A percentile compares a stretch with the other conserved stretches of the same genome.
phyloP scores from a whole-genome alignment of 2,888 invertebrate genomes.

The Drosophila peninsularis region DNA sequence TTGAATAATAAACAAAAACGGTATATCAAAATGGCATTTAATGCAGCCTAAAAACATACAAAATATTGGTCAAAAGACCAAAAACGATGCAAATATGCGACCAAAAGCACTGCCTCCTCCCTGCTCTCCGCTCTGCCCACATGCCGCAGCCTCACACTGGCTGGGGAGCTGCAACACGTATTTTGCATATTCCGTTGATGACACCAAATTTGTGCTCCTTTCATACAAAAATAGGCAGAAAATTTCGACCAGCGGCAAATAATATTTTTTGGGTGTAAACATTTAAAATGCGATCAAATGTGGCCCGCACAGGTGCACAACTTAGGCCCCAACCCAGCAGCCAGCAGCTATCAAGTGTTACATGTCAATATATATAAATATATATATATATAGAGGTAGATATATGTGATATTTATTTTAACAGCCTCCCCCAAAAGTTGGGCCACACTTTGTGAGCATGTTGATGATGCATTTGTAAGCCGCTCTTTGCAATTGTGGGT shows the following conservation, averaged over 20 bases:
- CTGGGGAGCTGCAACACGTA: conserved; percentile 8
- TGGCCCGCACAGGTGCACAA: conserved; percentile 2
- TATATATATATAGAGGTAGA: not conserved
- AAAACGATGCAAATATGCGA: conserved; percentile 18
- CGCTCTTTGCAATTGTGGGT: conserved; percentile 14
- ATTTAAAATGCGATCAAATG: conserved; percentile 63
- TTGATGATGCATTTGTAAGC: conserved; percentile 59
- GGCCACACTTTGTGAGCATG: conserved; percentile 41
- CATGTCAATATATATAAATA: conserved; percentile 36
- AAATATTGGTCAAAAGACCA: conserved; percentile 34
- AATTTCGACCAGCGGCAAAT: conserved; percentile 30
- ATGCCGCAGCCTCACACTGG: no score
- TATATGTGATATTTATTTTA: conserved; percentile 47
- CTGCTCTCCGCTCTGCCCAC: not conserved
- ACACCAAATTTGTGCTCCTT: conserved; percentile 37
- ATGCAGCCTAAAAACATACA: conserved; percentile 41
- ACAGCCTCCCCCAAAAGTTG: conserved; percentile 38
- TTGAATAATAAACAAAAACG: conserved; percentile 35
- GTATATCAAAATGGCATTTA: conserved; percentile 25
- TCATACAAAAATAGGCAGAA: conserved; percentile 27
- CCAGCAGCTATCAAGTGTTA: conserved; percentile 16
- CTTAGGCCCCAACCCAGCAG: no score
- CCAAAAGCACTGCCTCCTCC: not conserved
- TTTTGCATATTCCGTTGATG: conserved; percentile 54
- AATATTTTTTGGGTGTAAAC: conserved; percentile 32